Evolutionary conservation across 2,888 invertebrate species (phyloP), one percentile per base, ranked within the genome.

Genomic region (Troides oblongomaculatus): DNA sequence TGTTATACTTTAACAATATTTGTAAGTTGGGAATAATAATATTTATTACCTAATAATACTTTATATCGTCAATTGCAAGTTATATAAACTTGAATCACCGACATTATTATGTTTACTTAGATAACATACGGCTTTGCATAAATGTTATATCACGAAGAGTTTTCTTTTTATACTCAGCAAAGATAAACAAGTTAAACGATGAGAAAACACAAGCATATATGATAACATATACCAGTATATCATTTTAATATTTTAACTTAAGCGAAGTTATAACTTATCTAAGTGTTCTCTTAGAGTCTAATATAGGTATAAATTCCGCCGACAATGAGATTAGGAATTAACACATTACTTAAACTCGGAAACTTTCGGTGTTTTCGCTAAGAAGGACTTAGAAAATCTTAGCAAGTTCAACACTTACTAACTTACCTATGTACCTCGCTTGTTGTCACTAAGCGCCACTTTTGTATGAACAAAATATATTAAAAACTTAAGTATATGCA

Each of bases 281-380:
- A 58, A 58, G 57, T 58, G 57, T 23, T 58, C 57, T 58, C 14
- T 21, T 58, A 58, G 57, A 57, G 57, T 23, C 57, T 58, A 58
- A 58, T 25, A 58, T 58, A 23, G 57, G 53, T 56, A 53, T 57
- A 66, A 39, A 66, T 61, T 43, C 23, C 36, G 21, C 12, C 53
- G 56, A 66, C 53, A 53, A 66, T 61, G 61, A 36, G 66, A 62
- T 66, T 66, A 66, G 56, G 61, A 62, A 62, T 66, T 62, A 66
- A 66, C 66, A 66, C 66, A 66, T 66, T 30, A 25, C 66, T 39
- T 62, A 21, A 61, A 62, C 61, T 66, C 36, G 56, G 39, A 39
- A 66, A 66, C 56, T 66, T 66, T 56, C 18, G 25, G 60, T 21
- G 61, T 62, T n/a, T 56, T 21, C 39, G 39, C 61, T 53, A 56